phyloP scores from a whole-genome alignment of 2,888 invertebrate genomes.

The Calliopum simillimum region DNA sequence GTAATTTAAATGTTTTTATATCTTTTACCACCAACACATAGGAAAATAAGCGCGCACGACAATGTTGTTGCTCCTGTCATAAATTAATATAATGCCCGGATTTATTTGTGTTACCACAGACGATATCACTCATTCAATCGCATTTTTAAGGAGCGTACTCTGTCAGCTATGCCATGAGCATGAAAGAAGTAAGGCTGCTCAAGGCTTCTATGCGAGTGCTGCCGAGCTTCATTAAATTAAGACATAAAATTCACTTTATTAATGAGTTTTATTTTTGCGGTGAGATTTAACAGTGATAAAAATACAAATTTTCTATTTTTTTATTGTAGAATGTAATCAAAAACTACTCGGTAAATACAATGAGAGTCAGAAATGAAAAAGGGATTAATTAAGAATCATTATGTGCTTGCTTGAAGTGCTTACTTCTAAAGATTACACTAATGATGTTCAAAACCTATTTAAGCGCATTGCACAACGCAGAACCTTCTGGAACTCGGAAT shows the following conservation, averaged over 20 bases:
- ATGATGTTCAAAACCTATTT: too few species aligned
- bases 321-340: too few species aligned
- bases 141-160: neutral
- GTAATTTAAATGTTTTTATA: slow-evolving; percentile 21
- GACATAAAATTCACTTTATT: slow-evolving; percentile 16
- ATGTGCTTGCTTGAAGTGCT: too few species aligned
- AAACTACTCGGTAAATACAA: too few species aligned
- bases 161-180: neutral
- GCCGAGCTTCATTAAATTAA: slow-evolving; percentile 4
- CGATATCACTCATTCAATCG: neutral
- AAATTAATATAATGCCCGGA: slow-evolving; percentile 30
- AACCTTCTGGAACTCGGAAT: too few species aligned
- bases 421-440: too few species aligned
- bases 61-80: slow-evolving; percentile 28
- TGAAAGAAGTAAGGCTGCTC: neutral
- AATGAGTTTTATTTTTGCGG: slow-evolving; percentile 22
- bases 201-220: neutral
- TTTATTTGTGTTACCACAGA: slow-evolving; percentile 15
- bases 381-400: too few species aligned
- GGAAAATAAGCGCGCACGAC: slow-evolving; percentile 4
- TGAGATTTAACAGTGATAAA: neutral
- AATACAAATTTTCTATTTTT: too few species aligned
- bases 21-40: slow-evolving; percentile 2
- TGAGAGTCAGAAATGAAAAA: too few species aligned
- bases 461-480: too few species aligned